Percentiles rank a stretch among this genome's conserved stretches.
Conservation (phyloP, 2,797 vertebrate genomes). For the Phaenicophaeus curvirostris region DNA sequence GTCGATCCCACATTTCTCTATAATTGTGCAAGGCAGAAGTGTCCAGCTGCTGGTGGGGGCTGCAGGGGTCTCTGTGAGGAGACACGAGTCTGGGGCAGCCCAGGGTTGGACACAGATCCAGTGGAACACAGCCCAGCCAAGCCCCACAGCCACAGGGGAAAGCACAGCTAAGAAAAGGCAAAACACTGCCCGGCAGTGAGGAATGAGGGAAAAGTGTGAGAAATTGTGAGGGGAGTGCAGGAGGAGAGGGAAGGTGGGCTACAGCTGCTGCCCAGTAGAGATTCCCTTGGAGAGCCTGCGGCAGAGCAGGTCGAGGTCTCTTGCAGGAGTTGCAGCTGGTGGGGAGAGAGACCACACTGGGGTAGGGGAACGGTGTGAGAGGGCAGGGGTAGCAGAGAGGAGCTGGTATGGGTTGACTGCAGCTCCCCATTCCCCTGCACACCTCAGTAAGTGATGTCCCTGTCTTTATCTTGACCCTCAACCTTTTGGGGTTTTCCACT, state of each 20-base stretch:
- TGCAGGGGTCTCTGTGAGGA: fast-evolving
- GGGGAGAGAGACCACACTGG: fast-evolving
- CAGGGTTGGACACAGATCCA: no score
- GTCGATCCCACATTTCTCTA: fast-evolving
- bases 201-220: fast-evolving
- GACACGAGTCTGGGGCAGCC: no score
- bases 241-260: background rate
- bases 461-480: background rate
- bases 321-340: background rate
- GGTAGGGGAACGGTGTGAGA: fast-evolving
- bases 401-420: fast-evolving
- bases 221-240: background rate
- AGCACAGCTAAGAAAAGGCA: background rate
- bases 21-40: fast-evolving
- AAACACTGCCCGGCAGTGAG: fast-evolving
- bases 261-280: background rate
- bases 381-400: no score
- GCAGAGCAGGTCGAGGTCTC: background rate
- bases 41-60: fast-evolving
- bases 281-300: background rate
- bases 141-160: no score
- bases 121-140: no score
- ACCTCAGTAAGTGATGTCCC: fast-evolving
- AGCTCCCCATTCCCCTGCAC: fast-evolving
- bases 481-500: background rate